Percentiles rank a stretch among this genome's conserved stretches.
Conservation (phyloP, 1,140 invertebrate genomes). For the Bombus superbus region DNA sequence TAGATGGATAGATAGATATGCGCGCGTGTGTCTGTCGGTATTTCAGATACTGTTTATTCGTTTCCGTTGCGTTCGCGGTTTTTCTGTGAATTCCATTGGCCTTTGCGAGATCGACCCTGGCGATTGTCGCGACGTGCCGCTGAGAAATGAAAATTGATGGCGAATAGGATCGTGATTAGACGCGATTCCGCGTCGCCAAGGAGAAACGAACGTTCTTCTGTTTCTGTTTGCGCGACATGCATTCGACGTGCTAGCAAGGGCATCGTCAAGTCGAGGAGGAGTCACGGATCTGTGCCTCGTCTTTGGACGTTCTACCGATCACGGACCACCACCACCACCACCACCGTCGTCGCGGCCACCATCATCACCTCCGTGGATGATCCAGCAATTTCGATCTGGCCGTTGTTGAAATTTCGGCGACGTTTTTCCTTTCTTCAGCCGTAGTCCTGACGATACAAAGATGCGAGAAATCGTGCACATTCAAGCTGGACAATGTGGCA, state of each 20-base stretch:
- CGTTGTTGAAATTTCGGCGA: background rate
- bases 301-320: constrained; percentile 12
- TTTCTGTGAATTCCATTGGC: background rate
- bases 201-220: constrained; percentile 53
- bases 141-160: background rate
- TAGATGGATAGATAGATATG: background rate
- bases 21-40: background rate
- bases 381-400: background rate
- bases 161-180: background rate
- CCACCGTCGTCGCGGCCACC: background rate
- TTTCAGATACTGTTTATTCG: background rate
- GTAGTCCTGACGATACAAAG: constrained; percentile 69
- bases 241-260: constrained; percentile 11
- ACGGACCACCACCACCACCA: background rate
- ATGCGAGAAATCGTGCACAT: constrained; percentile 97
- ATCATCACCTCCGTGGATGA: background rate
- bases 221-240: constrained; percentile 61
- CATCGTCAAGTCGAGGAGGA: constrained; percentile 30
- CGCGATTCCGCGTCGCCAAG: background rate
- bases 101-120: background rate
- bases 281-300: background rate
- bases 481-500: constrained; percentile 95
- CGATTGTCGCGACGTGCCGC: no score
- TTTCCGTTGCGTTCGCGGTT: background rate
- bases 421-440: background rate